These are phyloP conservation scores for Dastarcus helophoroides DNA, from an alignment of 2,888 invertebrate species.

Conservation along the genomic window DNA sequence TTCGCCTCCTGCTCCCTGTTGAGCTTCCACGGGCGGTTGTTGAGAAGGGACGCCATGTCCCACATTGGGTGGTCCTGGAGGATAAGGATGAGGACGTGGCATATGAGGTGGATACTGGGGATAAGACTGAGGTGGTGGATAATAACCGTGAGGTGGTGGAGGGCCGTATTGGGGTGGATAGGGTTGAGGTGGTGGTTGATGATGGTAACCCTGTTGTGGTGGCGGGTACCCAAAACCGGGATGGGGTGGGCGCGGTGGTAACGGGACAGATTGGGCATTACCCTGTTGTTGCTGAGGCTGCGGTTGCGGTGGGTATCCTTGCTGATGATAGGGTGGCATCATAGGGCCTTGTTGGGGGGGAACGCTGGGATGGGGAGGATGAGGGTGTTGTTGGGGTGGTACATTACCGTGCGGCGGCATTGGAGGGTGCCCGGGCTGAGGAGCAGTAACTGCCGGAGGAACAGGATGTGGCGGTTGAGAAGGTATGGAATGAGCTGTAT, in stretches of 20 bases:
- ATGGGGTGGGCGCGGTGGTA: slow-evolving; percentile 45
- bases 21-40: slow-evolving; percentile 33
- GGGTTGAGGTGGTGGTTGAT: slow-evolving; percentile 40
- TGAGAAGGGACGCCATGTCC: slow-evolving; percentile 23
- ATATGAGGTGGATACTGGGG: slow-evolving; percentile 45
- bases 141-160: slow-evolving; percentile 35
- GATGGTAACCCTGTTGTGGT: slow-evolving; percentile 34
- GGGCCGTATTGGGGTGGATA: slow-evolving; percentile 35
- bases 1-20: slow-evolving; percentile 21
- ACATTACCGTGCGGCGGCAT: slow-evolving; percentile 14
- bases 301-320: slow-evolving; percentile 29
- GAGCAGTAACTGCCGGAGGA: slow-evolving; percentile 7
- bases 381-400: slow-evolving; percentile 24
- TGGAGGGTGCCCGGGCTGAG: slow-evolving; percentile 13
- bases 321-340: slow-evolving; percentile 28
- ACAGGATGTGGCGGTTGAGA: slow-evolving; percentile 10
- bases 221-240: slow-evolving; percentile 40
- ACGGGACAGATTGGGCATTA: slow-evolving; percentile 40
- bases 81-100: slow-evolving; percentile 38
- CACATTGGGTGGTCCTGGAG: slow-evolving; percentile 24
- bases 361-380: slow-evolving; percentile 23
- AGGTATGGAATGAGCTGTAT: slow-evolving; percentile 9
- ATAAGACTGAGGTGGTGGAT: slow-evolving; percentile 39
- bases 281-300: slow-evolving; percentile 23
- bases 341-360: slow-evolving; percentile 28